phyloP scores from a whole-genome alignment of 2,888 invertebrate species.

The Epistrophella euchroma region DNA sequence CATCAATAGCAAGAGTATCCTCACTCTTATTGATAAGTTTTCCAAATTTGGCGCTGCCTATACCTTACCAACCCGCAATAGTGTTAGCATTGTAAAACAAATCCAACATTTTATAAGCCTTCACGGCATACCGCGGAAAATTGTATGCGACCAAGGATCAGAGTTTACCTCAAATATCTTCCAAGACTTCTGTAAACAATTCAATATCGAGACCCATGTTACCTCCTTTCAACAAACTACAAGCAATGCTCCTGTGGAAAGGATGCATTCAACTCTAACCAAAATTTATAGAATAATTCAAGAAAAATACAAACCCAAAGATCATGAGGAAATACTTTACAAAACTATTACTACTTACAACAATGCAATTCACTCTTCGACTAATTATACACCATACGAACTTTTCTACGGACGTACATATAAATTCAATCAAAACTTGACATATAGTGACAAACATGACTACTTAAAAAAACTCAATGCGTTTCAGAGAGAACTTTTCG shows the following conservation, averaged over 20 bases:
- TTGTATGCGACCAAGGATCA: too few species aligned
- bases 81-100: not conserved
- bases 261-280: slow-evolving; percentile 33
- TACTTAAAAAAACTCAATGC: slow-evolving; percentile 28
- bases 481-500: slow-evolving; percentile 26
- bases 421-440: slow-evolving; percentile 7
- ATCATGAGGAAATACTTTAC: slow-evolving; percentile 44
- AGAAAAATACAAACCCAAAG: slow-evolving; percentile 12
- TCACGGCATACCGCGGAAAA: not conserved
- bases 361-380: slow-evolving; percentile 51
- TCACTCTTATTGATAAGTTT: too few species aligned
- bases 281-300: slow-evolving; percentile 44
- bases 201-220: too few species aligned
- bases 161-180: too few species aligned
- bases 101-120: not conserved
- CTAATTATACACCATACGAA: too few species aligned
- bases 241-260: slow-evolving; percentile 13
- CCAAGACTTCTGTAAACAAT: too few species aligned
- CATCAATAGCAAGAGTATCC: too few species aligned
- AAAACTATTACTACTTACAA: slow-evolving; percentile 55
- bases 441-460: slow-evolving; percentile 7
- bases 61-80: not conserved
- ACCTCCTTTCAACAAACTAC: too few species aligned
- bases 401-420: slow-evolving; percentile 40
- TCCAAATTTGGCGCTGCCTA: too few species aligned